Evolutionary conservation across 2,797 vertebrate genomes (phyloP).

Genomic region (Pantherophis alleghaniensis): DNA sequence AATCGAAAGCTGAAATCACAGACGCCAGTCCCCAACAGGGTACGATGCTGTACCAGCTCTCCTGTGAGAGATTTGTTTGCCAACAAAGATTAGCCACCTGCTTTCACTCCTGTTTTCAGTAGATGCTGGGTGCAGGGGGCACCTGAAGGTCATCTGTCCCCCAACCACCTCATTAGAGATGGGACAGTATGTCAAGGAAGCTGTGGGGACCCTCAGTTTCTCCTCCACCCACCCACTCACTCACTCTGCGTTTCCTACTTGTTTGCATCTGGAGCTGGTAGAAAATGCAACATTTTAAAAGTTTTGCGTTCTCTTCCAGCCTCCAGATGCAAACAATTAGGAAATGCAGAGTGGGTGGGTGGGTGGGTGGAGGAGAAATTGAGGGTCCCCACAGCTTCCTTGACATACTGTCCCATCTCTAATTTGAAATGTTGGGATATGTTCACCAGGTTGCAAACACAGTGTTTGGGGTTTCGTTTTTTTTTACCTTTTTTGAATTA

Average conservation of each 20-base stretch:
- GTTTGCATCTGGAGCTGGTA: not conserved
- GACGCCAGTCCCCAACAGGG: not conserved
- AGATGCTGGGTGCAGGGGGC: not conserved
- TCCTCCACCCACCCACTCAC: not conserved
- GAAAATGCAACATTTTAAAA: not conserved
- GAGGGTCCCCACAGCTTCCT: not conserved
- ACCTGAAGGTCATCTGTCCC: not conserved
- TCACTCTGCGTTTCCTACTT: not conserved
- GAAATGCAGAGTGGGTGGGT: no score
- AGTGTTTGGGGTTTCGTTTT: rapidly evolving
- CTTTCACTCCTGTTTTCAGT: not conserved
- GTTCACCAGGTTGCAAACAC: not conserved
- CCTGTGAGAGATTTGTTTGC: not conserved
- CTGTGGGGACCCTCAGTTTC: no score
- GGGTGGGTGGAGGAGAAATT: not conserved
- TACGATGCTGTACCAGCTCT: not conserved
- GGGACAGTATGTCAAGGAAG: no score
- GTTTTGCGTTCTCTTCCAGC: no score
- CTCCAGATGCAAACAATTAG: no score
- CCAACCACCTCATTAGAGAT: no score
- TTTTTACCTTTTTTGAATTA: not conserved
- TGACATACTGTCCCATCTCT: not conserved
- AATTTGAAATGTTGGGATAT: not conserved
- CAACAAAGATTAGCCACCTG: not conserved
- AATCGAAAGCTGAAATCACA: not conserved